Evolutionary conservation across 2,113 vertebrate genomes (phyloP).

Genomic region (Notarius quadriscutis): DNA sequence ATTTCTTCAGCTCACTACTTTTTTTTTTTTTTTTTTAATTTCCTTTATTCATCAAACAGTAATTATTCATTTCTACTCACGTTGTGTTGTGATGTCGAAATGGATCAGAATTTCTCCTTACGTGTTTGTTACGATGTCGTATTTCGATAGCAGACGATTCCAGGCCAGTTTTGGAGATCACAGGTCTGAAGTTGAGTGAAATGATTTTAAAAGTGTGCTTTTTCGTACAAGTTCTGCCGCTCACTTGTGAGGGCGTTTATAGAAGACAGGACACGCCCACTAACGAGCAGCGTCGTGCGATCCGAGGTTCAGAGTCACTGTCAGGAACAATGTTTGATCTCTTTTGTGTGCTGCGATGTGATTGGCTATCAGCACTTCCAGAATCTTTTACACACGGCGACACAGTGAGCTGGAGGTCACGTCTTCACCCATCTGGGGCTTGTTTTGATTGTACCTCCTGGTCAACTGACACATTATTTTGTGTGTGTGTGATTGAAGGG

Average conservation of each 20-base stretch:
- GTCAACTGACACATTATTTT: neutral
- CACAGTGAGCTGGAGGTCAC: neutral
- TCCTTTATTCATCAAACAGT: no score
- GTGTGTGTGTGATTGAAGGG: slow-evolving; percentile 64
- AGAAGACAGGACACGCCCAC: neutral
- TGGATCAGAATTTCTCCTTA: no score
- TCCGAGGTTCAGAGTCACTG: neutral
- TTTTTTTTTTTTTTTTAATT: no score
- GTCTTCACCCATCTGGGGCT: neutral
- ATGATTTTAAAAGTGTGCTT: no score
- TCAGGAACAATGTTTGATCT: no score
- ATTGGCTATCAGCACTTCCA: neutral
- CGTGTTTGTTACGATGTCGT: no score
- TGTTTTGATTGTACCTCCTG: neutral
- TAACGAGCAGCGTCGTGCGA: neutral
- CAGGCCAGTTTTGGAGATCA: no score
- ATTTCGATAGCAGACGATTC: no score
- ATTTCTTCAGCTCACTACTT: no score
- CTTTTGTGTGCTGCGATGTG: neutral
- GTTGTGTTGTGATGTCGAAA: no score
- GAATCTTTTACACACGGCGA: neutral
- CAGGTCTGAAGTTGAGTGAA: no score
- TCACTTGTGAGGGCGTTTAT: neutral
- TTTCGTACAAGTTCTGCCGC: neutral
- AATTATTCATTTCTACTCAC: no score